Percentiles rank a stretch among this genome's conserved stretches.
These are phyloP conservation scores for Otus sunia DNA, from an alignment of 2,113 vertebrate genomes.

Conservation along the genomic window DNA sequence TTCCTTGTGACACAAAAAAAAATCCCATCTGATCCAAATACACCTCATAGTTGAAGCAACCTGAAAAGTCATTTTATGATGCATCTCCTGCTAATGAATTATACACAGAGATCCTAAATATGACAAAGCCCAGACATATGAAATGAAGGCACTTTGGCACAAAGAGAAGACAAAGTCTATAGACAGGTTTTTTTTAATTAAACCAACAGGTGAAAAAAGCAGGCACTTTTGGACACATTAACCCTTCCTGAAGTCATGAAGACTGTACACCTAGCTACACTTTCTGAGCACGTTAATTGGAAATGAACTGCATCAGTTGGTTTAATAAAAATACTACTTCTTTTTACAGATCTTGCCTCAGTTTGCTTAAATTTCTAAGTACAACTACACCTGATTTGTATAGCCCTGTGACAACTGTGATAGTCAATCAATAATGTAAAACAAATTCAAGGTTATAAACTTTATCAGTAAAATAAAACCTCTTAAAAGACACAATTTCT, in stretches of 20 bases:
- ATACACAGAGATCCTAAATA: neutral
- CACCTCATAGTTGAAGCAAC: neutral
- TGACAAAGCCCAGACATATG: neutral
- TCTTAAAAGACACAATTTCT: neutral
- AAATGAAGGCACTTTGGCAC: neutral
- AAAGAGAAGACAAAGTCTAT: neutral
- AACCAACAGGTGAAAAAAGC: neutral
- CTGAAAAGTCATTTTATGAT: neutral
- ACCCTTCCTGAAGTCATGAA: neutral
- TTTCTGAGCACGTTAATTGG: neutral
- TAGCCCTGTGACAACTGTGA: neutral
- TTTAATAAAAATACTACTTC: neutral
- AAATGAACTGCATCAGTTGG: neutral
- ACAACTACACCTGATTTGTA: neutral
- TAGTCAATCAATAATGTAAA: neutral
- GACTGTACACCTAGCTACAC: neutral
- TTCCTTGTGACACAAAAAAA: neutral
- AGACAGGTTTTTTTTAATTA: neutral
- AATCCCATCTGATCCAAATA: neutral
- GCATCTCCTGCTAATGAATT: neutral
- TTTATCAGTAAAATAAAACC: neutral
- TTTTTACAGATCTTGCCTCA: neutral
- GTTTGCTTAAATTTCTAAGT: neutral
- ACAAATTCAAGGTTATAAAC: neutral
- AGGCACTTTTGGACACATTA: neutral